A percentile compares a stretch with the other conserved stretches of the same genome.
phyloP scores from a whole-genome alignment of 2,797 vertebrate genomes.

The Pogoniulus pusillus region DNA sequence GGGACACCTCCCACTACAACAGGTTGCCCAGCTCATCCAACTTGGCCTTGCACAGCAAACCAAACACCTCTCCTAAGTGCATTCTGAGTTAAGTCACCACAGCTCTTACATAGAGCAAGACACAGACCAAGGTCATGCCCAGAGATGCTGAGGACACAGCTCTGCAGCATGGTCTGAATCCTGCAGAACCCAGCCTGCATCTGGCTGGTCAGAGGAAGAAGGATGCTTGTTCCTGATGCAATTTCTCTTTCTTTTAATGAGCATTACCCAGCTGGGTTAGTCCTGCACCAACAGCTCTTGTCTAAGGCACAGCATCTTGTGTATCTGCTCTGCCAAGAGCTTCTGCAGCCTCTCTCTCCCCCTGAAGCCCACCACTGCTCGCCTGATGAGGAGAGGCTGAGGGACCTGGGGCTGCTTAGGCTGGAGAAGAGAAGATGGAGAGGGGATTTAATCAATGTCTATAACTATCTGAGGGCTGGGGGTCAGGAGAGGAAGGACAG shows the following conservation, averaged over 20 bases:
- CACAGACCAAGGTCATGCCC: fast-evolving
- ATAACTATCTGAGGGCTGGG: too few species aligned
- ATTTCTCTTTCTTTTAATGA: background rate
- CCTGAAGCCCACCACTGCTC: background rate
- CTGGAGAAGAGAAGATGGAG: too few species aligned
- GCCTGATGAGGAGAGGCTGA: too few species aligned
- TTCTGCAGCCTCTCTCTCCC: fast-evolving
- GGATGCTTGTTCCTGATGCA: fast-evolving
- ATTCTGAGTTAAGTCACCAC: background rate
- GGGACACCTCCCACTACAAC: too few species aligned
- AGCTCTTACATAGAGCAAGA: fast-evolving
- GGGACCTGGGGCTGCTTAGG: too few species aligned
- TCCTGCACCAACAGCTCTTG: background rate
- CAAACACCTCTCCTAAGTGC: background rate
- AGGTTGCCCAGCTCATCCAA: too few species aligned
- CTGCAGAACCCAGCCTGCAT: background rate
- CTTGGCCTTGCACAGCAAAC: background rate
- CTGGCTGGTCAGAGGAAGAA: background rate
- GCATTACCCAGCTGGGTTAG: background rate
- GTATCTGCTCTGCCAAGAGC: background rate
- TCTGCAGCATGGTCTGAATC: too few species aligned
- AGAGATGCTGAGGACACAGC: too few species aligned
- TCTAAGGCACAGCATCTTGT: fast-evolving
- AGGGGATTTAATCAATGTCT: too few species aligned
- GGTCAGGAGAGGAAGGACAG: too few species aligned